Percentiles rank a stretch among this genome's conserved stretches.
phyloP scores from a whole-genome alignment of 2,888 invertebrate species.

The Synanthedon andrenaeformis region DNA sequence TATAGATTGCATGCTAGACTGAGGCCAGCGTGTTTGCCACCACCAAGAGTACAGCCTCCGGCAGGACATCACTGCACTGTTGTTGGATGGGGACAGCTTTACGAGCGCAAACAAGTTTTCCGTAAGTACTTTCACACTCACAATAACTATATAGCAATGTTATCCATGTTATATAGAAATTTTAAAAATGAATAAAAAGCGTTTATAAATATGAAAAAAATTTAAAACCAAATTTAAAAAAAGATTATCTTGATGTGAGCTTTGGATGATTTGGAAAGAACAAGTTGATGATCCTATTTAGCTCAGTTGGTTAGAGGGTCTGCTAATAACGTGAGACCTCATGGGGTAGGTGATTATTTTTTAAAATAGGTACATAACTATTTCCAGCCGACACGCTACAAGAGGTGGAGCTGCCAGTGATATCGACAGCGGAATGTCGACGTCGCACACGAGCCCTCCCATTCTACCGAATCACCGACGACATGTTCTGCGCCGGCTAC shows the following conservation, averaged over 20 bases:
- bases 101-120: constrained; percentile 82
- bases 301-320: constrained; percentile 11
- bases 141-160: not conserved
- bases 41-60: constrained; percentile 65
- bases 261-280: too few relatives aligned
- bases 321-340: constrained; percentile 11
- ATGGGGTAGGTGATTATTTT: constrained; percentile 11
- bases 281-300: not conserved
- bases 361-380: too few relatives aligned
- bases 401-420: constrained; percentile 83
- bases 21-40: constrained; percentile 68
- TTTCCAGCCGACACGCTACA: constrained; percentile 81
- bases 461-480: constrained; percentile 80
- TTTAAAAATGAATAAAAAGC: too few relatives aligned
- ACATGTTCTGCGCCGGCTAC: constrained; percentile 86
- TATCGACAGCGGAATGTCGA: constrained; percentile 81
- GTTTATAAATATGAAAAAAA: too few relatives aligned
- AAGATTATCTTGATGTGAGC: too few relatives aligned
- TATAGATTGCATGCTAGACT: constrained; percentile 40
- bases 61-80: constrained; percentile 81
- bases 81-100: constrained; percentile 85
- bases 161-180: not conserved
- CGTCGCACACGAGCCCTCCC: constrained; percentile 80
- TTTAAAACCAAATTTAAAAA: too few relatives aligned
- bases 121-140: constrained; percentile 70